A percentile compares a stretch with the other conserved stretches of the same genome.
These are phyloP conservation scores for Pogona vitticeps DNA, from an alignment of 2,113 vertebrate genomes.

Conservation along the genomic window DNA sequence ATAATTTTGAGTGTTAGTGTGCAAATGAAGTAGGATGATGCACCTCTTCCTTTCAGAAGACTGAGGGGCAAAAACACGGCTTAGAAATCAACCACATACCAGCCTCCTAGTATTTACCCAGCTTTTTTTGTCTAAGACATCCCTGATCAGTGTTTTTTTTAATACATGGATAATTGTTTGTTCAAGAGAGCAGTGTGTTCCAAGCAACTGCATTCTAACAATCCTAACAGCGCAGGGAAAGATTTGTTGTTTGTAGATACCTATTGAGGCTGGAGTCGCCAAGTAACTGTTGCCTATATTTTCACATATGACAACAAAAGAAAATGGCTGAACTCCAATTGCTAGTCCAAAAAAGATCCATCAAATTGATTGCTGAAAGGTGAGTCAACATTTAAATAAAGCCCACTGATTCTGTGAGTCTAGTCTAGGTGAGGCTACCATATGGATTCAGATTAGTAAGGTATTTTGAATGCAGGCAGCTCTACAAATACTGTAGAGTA, in stretches of 20 bases:
- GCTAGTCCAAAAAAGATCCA: no score
- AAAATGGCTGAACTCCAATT: no score
- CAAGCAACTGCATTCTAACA: not conserved
- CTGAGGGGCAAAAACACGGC: not conserved
- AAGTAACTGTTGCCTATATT: constrained; percentile 5
- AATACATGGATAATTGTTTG: not conserved
- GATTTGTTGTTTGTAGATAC: constrained; percentile 5
- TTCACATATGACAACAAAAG: not conserved
- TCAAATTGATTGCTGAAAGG: no score
- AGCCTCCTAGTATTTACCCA: not conserved
- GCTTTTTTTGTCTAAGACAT: not conserved
- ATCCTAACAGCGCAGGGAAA: not conserved
- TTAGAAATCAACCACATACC: not conserved
- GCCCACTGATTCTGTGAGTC: no score
- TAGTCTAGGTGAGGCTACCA: no score
- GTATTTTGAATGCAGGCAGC: no score
- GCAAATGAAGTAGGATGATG: not conserved
- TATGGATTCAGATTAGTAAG: no score
- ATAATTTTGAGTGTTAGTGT: not conserved
- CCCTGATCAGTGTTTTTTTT: not conserved
- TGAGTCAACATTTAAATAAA: no score
- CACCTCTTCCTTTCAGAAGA: not conserved
- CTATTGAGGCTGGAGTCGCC: not conserved
- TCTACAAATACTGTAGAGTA: not conserved
- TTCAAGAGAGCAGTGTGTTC: not conserved